Evolutionary conservation across 2,888 invertebrate species (phyloP).

Genomic region (Gari tellinella): DNA sequence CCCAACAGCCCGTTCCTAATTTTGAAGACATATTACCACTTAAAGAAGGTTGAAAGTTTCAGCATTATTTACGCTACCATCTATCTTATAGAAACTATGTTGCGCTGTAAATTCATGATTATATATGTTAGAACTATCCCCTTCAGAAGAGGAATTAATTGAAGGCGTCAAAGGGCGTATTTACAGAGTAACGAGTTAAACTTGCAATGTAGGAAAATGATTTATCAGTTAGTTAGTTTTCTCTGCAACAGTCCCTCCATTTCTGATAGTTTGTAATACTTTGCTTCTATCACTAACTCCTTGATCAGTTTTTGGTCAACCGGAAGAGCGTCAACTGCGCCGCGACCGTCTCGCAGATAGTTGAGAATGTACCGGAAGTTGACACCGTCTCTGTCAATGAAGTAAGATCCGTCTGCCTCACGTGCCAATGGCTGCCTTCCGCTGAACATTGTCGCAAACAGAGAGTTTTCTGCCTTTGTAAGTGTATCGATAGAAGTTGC

Average conservation of each 20-base stretch:
- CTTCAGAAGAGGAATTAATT: too few species aligned
- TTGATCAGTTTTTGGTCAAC: constrained; percentile 45
- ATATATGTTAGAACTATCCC: too few species aligned
- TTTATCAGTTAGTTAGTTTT: too few species aligned
- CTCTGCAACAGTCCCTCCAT: constrained; percentile 21
- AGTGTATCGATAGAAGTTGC: constrained; percentile 68
- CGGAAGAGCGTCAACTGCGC: constrained; percentile 61
- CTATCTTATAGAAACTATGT: too few species aligned
- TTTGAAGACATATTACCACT: too few species aligned
- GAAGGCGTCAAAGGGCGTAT: too few species aligned
- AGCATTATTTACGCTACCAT: too few species aligned
- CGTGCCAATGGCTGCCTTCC: constrained; percentile 60
- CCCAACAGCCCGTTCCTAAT: too few species aligned
- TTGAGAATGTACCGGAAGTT: constrained; percentile 72
- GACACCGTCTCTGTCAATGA: constrained; percentile 72
- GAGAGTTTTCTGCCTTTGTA: constrained; percentile 57
- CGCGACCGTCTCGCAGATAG: constrained; percentile 66
- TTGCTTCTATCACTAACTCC: constrained; percentile 65
- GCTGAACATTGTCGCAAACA: constrained; percentile 69
- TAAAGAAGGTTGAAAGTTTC: too few species aligned
- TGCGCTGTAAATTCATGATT: too few species aligned
- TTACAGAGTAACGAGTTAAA: too few species aligned
- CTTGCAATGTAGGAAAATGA: too few species aligned
- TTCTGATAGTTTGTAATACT: constrained; percentile 62
- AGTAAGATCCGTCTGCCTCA: constrained; percentile 69